Conservation (phyloP, 2,888 invertebrate species). For the Ophraella communa region DNA sequence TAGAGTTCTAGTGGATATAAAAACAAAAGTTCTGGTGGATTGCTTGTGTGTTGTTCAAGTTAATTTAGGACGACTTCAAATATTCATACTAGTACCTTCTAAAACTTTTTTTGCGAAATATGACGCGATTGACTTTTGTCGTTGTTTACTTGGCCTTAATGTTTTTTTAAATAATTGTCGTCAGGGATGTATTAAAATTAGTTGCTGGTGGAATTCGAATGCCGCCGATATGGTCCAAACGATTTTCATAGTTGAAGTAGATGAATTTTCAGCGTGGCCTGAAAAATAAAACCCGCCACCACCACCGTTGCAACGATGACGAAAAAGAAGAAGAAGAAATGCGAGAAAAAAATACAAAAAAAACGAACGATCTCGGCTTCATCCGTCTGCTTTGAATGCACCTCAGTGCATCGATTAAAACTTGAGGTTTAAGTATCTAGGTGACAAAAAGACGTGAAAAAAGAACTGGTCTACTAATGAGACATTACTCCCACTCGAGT, state of each 20-base stretch:
- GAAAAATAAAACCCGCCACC: conserved; percentile 33
- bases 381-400: conserved; percentile 37
- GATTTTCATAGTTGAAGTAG: conserved; percentile 17
- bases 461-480: conserved; percentile 48
- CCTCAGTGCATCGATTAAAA: conserved; percentile 47
- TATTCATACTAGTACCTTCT: too few relatives aligned
- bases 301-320: conserved; percentile 21
- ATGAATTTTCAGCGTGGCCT: conserved; percentile 36
- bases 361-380: conserved; percentile 22
- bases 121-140: too few relatives aligned
- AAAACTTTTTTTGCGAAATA: too few relatives aligned
- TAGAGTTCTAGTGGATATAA: too few relatives aligned
- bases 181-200: neutral
- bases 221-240: conserved; percentile 9
- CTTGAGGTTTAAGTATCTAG: conserved; percentile 49
- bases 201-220: neutral
- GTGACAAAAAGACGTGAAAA: conserved; percentile 47
- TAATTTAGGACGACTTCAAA: too few relatives aligned
- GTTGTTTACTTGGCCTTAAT: too few relatives aligned
- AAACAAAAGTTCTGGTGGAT: too few relatives aligned
- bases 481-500: conserved; percentile 48
- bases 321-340: conserved; percentile 26
- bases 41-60: too few relatives aligned
- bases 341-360: too few relatives aligned
- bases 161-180: too few relatives aligned